These are phyloP conservation scores for Silurus aristotelis DNA, from an alignment of 2,797 vertebrate genomes.

Conservation along the genomic window DNA sequence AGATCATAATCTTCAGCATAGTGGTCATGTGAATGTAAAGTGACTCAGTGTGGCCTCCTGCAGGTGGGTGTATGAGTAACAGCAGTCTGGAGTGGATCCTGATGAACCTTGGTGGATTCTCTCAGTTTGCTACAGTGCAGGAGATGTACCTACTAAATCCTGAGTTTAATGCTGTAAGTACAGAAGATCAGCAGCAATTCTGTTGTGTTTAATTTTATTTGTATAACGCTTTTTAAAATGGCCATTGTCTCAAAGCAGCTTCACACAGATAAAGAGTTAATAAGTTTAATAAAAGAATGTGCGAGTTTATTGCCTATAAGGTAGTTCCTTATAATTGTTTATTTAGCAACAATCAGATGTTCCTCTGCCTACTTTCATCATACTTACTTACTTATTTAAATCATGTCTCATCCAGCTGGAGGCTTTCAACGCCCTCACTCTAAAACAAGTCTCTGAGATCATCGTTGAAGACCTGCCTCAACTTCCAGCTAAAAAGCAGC, in stretches of 20 bases:
- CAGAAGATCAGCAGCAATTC: background rate
- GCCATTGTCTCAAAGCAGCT: too few relatives aligned
- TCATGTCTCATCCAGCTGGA: constrained; percentile 29
- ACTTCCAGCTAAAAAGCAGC: constrained; percentile 34
- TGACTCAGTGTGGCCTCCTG: constrained; percentile 19
- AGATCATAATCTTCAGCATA: too few relatives aligned
- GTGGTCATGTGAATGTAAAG: background rate
- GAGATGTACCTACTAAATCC: constrained; percentile 70
- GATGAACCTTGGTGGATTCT: constrained; percentile 71
- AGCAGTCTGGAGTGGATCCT: constrained; percentile 67
- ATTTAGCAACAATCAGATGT: background rate
- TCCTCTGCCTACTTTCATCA: background rate
- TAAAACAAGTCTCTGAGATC: constrained; percentile 52
- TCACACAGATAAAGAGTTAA: too few relatives aligned
- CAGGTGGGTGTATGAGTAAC: constrained; percentile 60
- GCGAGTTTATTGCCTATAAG: too few relatives aligned
- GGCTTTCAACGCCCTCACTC: constrained; percentile 39
- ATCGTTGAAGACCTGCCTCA: constrained; percentile 37
- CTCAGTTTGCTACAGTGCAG: constrained; percentile 58
- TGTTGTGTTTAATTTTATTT: too few relatives aligned
- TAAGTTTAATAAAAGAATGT: too few relatives aligned
- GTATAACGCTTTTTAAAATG: too few relatives aligned
- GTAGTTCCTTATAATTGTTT: too few relatives aligned
- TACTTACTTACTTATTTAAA: background rate
- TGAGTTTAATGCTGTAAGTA: constrained; percentile 71